Evolutionary conservation across 2,888 invertebrate genomes (phyloP), one percentile per base, ranked within the genome.

Genomic region (Euplagia quadripunctaria): DNA sequence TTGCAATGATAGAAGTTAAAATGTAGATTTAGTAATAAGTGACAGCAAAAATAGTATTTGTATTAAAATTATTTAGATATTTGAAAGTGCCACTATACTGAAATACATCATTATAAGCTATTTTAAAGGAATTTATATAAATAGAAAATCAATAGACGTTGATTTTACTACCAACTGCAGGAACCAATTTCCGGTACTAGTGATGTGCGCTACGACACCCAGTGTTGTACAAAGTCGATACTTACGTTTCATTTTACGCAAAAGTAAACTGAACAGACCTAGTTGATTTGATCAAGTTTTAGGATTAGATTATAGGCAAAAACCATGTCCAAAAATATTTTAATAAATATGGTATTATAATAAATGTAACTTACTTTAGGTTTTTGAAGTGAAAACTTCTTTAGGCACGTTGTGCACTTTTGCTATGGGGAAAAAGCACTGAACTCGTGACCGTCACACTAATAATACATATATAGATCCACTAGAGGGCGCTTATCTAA

Each of bases 181-280:
- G 64, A 73, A 66, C 65, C 70, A 46, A 46, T 65, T 82, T 89
- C 89, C 89, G 86, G 43, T 77, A 68, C 69, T 88, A 88, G 88
- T 80, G 88, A 79, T 85, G 89, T 79, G 14, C 73, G 46, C 75
- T 70, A 61, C 77, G 74, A 78, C 70, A 73, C 6, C 63, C 91
- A 92, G 91, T 87, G 92, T 52, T 90, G 93, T 82, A 16, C 75
- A 43, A 51, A 71, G 71, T 86, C 81, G 80, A 82, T 74, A 77
- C 63, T 68, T 58, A 68, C 87, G 84, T 83, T 88, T 76, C 86
- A 58, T 83, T 81, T 66, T 65, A 85, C 78, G 76, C 67, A 74
- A 68, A 70, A 51, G 17, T 16, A 63, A 58, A 49, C 58, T 41
- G 43, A 16, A 5, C n/a, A 1, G n/a, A 11, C 41, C 20, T 58